Evolutionary conservation across 2,888 invertebrate species (phyloP).

Genomic region (Hecatera dysodea): DNA sequence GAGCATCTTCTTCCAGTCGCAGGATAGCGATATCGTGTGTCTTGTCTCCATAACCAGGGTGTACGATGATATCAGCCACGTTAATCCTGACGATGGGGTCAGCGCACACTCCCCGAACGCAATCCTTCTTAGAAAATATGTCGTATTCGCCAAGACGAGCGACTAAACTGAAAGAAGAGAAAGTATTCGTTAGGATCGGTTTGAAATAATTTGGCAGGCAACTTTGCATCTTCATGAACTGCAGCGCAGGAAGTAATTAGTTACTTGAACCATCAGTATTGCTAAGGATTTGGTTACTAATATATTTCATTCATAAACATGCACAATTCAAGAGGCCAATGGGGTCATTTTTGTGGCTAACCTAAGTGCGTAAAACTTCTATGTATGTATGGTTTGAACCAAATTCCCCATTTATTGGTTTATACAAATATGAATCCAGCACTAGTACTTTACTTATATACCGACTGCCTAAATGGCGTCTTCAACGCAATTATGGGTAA

Average conservation of each 20-base stretch:
- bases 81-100: conserved; percentile 60
- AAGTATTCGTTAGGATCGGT: conserved; percentile 8
- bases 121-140: conserved; percentile 69
- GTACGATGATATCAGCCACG: conserved; percentile 56
- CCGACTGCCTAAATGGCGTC: too few species aligned
- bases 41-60: conserved; percentile 67
- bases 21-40: conserved; percentile 76
- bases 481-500: too few species aligned
- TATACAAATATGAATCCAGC: too few species aligned
- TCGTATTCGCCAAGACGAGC: conserved; percentile 81
- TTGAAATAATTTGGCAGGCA: neutral
- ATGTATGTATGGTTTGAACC: too few species aligned
- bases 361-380: neutral
- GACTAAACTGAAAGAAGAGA: conserved; percentile 65
- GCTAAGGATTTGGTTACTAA: neutral
- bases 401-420: neutral
- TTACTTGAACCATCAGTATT: neutral
- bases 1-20: conserved; percentile 68
- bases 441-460: too few species aligned
- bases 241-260: neutral
- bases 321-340: neutral
- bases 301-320: neutral
- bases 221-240: neutral
- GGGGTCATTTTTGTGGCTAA: neutral
- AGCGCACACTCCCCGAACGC: conserved; percentile 69